Percentiles rank a stretch among this genome's conserved stretches.
phyloP scores from a whole-genome alignment of 2,888 invertebrate species.

The Boloria euphrosyne region DNA sequence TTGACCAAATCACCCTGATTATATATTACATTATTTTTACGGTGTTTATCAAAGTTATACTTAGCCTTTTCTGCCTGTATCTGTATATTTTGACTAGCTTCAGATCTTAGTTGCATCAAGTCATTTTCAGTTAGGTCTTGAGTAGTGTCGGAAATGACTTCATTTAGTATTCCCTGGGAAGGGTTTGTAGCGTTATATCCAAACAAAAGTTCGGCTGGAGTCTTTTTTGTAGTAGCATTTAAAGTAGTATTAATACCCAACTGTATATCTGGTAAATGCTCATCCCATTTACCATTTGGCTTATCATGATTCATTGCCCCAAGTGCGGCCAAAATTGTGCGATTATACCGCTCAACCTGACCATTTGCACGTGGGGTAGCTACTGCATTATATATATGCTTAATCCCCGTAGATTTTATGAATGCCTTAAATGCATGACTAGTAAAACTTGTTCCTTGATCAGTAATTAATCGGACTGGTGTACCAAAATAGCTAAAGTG shows the following conservation, averaged over 20 bases:
- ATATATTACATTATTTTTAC: background rate
- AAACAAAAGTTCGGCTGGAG: conserved; percentile 52
- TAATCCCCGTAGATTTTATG: conserved; percentile 46
- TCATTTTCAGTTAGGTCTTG: too few relatives aligned
- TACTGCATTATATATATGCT: conserved; percentile 45
- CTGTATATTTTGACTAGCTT: too few relatives aligned
- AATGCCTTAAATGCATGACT: conserved; percentile 47
- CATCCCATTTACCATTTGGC: conserved; percentile 32
- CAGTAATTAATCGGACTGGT: conserved; percentile 48
- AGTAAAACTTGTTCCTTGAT: conserved; percentile 57
- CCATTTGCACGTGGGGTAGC: conserved; percentile 44
- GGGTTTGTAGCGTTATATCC: conserved; percentile 23
- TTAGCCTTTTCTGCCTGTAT: too few relatives aligned
- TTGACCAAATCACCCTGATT: conserved; percentile 15
- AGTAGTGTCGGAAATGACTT: too few relatives aligned
- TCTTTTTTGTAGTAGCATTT: too few relatives aligned
- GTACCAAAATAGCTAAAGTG: conserved; percentile 42
- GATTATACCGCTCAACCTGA: conserved; percentile 42
- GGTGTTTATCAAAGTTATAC: too few relatives aligned
- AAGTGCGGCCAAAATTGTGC: conserved; percentile 26
- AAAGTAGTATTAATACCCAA: conserved; percentile 36
- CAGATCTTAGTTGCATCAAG: too few relatives aligned
- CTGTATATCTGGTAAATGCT: conserved; percentile 31
- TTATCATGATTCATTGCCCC: conserved; percentile 15
- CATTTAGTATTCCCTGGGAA: background rate